Conservation (phyloP, 1,140 invertebrate genomes). For the Zaprionus tsacasi region DNA sequence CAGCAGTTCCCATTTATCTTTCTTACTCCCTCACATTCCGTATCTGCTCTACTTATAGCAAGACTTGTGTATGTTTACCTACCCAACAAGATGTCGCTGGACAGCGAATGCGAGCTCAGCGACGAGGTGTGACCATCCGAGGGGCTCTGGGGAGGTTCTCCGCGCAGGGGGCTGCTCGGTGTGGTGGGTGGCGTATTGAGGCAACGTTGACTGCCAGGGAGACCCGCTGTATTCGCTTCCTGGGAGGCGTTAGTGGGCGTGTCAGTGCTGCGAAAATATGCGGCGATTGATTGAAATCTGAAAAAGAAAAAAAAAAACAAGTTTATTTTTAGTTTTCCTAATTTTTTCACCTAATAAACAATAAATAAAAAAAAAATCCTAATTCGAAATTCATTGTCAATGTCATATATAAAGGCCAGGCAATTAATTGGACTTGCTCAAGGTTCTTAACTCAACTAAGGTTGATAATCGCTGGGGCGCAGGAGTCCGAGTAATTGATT, state of each 20-base stretch:
- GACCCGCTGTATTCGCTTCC: slow-evolving; percentile 24
- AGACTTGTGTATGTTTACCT: slow-evolving; percentile 25
- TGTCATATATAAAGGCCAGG: slow-evolving; percentile 60
- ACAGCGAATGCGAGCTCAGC: slow-evolving; percentile 76
- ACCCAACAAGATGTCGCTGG: slow-evolving; percentile 81
- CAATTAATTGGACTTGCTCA: slow-evolving; percentile 13
- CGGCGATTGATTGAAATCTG: slow-evolving; percentile 50
- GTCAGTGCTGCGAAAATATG: slow-evolving; percentile 56
- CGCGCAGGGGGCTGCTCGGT: slow-evolving; percentile 74
- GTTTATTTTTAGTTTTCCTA: slow-evolving; percentile 19
- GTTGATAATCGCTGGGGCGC: slow-evolving; percentile 52
- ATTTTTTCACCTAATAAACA: too few relatives aligned
- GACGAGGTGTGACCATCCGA: slow-evolving; percentile 77
- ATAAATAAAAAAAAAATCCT: too few relatives aligned
- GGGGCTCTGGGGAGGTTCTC: slow-evolving; percentile 75
- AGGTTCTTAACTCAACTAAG: slow-evolving; percentile 20
- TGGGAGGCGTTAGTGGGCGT: slow-evolving; percentile 35
- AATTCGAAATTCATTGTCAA: slow-evolving; percentile 56
- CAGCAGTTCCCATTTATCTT: neutral
- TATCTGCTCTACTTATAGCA: neutral
- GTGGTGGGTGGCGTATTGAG: slow-evolving; percentile 79
- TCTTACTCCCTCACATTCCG: too few relatives aligned
- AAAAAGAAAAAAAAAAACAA: neutral
- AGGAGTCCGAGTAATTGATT: slow-evolving; percentile 65
- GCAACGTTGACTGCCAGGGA: slow-evolving; percentile 63